These are phyloP conservation scores for Cranoglanis bouderius DNA, from an alignment of 2,113 vertebrate genomes.

Conservation along the genomic window DNA sequence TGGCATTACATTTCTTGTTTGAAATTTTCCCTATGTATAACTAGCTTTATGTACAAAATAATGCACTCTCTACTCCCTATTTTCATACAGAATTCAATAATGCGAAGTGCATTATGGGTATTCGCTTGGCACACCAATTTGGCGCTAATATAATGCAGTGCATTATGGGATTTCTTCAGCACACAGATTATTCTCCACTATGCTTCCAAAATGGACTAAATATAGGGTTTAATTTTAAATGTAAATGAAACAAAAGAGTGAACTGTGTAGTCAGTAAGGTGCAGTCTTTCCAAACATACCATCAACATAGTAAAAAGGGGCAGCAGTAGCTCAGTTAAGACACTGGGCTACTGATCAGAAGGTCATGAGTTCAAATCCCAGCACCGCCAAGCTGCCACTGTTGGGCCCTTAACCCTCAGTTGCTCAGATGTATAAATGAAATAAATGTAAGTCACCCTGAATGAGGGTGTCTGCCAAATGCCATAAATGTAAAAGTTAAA, in stretches of 20 bases:
- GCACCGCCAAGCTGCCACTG: no score
- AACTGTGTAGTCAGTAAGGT: background rate
- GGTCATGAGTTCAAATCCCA: no score
- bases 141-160: background rate
- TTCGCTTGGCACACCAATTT: background rate
- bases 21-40: background rate
- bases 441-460: no score
- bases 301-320: no score
- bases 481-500: no score
- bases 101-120: conserved; percentile 5
- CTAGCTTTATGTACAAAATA: background rate
- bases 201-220: background rate
- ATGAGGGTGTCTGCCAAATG: no score
- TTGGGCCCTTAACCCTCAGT: no score
- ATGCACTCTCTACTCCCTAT: background rate
- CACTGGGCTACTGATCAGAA: no score
- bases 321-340: no score
- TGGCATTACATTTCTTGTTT: background rate
- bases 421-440: no score
- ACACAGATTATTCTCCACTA: background rate
- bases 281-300: background rate
- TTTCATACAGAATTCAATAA: background rate
- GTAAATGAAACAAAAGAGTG: no score
- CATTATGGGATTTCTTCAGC: background rate
- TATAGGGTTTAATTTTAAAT: background rate